Percentiles rank a stretch among this genome's conserved stretches.
phyloP scores from a whole-genome alignment of 2,113 vertebrate genomes.

The Marcusenius ussheri region DNA sequence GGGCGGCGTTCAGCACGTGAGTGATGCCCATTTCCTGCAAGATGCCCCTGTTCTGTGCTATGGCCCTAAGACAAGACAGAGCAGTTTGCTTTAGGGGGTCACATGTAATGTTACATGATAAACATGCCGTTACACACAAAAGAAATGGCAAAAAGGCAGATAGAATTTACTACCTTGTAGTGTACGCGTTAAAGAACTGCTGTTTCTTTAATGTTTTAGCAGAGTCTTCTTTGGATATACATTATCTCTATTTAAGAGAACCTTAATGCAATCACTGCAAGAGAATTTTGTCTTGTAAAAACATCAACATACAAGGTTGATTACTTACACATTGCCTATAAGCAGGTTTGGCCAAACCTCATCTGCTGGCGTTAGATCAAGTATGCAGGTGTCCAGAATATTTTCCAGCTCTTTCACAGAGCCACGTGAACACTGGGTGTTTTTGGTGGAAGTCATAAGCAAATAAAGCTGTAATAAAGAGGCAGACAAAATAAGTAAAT shows the following conservation, averaged over 20 bases:
- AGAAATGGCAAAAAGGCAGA: not conserved
- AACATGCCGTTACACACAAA: not conserved
- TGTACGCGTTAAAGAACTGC: not conserved
- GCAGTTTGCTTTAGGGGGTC: not conserved
- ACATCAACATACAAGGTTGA: not conserved
- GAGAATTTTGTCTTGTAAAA: not conserved
- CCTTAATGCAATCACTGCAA: not conserved
- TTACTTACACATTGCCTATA: conserved; percentile 68
- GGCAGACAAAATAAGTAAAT: not conserved
- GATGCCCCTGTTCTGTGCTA: conserved; percentile 58
- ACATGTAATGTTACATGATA: not conserved
- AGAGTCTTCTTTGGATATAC: not conserved
- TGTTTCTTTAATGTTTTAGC: not conserved
- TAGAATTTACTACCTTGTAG: not conserved
- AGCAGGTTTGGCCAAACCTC: conserved; percentile 68
- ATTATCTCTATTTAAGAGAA: not conserved
- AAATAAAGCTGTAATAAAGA: not conserved
- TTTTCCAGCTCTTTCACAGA: conserved; percentile 47
- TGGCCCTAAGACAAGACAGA: conserved; percentile 45
- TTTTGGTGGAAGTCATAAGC: conserved; percentile 28
- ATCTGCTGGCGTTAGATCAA: conserved; percentile 60
- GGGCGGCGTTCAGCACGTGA: conserved; percentile 65
- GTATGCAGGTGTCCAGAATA: conserved; percentile 60
- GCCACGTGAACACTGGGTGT: conserved; percentile 47
- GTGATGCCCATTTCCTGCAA: conserved; percentile 63